These are phyloP conservation scores for Anomalospiza imberbis DNA, from an alignment of 2,797 vertebrate species.

Conservation along the genomic window DNA sequence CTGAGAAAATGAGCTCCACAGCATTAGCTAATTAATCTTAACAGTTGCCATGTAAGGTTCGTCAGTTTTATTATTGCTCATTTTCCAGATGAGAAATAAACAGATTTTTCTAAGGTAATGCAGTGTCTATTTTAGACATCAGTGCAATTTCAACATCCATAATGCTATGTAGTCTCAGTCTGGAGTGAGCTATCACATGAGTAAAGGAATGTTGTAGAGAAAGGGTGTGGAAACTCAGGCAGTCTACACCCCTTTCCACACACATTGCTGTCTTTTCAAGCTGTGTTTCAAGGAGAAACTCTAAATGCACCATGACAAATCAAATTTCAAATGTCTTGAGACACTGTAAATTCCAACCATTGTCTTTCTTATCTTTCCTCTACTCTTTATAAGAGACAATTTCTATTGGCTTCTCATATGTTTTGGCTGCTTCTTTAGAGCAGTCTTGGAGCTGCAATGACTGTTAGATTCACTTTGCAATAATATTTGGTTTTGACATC, in stretches of 20 bases:
- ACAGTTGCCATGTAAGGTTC: background rate
- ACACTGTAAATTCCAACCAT: background rate
- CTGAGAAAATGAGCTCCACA: background rate
- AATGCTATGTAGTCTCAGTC: background rate
- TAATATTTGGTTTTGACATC: background rate
- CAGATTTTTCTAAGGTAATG: background rate
- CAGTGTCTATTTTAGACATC: background rate
- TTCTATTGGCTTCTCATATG: background rate
- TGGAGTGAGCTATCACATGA: background rate
- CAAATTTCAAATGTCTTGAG: background rate
- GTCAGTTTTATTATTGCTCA: background rate
- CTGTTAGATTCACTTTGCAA: background rate
- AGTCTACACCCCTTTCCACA: background rate
- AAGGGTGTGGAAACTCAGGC: background rate
- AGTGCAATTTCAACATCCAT: background rate
- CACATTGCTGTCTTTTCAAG: background rate
- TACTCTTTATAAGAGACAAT: background rate
- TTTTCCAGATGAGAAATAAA: background rate
- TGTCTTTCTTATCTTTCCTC: background rate
- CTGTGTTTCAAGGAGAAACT: background rate
- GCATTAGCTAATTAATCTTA: constrained; percentile 18
- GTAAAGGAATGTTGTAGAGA: background rate
- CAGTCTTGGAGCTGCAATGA: background rate
- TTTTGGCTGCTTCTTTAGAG: background rate
- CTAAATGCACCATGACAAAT: background rate